Percentiles rank a stretch among this genome's conserved stretches.
phyloP scores from a whole-genome alignment of 1,140 invertebrate species.

The Ostrea edulis region DNA sequence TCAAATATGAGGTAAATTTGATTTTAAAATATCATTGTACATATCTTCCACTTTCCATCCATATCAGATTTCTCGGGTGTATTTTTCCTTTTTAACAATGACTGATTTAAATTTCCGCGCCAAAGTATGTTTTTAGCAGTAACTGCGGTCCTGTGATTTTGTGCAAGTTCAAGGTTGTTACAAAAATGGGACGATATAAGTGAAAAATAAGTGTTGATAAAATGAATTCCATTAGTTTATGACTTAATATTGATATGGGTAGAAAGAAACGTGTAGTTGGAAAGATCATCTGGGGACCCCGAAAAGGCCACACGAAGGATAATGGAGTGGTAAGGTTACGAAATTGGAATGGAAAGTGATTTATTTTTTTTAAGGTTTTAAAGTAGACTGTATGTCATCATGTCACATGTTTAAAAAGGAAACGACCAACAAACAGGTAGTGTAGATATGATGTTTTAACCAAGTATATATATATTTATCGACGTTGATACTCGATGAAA shows the following conservation, averaged over 20 bases:
- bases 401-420: background rate
- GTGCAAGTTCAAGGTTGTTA: background rate
- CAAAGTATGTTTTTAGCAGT: background rate
- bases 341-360: background rate
- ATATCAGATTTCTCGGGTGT: no score
- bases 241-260: constrained; percentile 35
- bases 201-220: constrained; percentile 18
- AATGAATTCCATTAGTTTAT: background rate
- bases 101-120: background rate
- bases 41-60: no score
- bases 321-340: constrained; percentile 60
- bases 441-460: background rate
- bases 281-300: constrained; percentile 71
- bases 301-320: constrained; percentile 62
- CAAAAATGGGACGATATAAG: constrained; percentile 15
- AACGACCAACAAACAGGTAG: background rate
- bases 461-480: background rate
- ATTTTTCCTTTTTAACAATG: no score
- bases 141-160: constrained; percentile 38
- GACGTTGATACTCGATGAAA: background rate
- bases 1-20: no score
- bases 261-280: constrained; percentile 72
- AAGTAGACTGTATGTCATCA: constrained; percentile 7
- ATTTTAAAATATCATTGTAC: no score
- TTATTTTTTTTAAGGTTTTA: background rate